Evolutionary conservation across 2,888 invertebrate species (phyloP), one percentile per base, ranked within the genome.

Genomic region (Galerucella calmariensis): DNA sequence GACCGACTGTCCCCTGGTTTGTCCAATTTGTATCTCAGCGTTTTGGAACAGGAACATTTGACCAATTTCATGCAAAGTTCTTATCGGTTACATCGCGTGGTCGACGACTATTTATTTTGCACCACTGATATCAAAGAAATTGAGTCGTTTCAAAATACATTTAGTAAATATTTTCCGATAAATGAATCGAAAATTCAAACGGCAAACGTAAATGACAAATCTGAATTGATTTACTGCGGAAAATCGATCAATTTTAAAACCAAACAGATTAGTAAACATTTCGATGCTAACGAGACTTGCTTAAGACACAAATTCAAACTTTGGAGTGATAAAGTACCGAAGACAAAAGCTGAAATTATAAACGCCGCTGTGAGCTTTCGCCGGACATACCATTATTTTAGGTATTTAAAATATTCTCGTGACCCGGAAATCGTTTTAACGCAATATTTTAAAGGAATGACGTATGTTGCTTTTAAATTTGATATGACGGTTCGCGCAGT

Each of bases 71-170:
- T 66, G 12, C 16, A 66, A 66, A 59, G 46, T 10, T 63, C 71
- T 63, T 72, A 61, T 62, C 75, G 79, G 11, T 58, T 81, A 24
- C 78, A 79, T 68, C 72, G 82, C 41, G 76, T 78, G 5, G 80
- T 79, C 4, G 82, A 82, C 63, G 81, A 82, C 70, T 82, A 80
- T 69, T 78, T 82, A 63, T 81, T 80, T 35, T 81, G 81, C 66
- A 78, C 82, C 6, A 75, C 72, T 1, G 73, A 78, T 35, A 63
- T 61, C n/a, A 5, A 16, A 24, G 71, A 75, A 62, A 77, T 79
- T 2, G 67, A 75, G 11, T 35, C 66, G 9, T 81, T 82, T 59
- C 46, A 72, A n/a, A 9, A 20, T 4, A 71, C 27, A 0, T 41
- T 79, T 12, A 51, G 27, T 9, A 69, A 67, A 20, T n/a, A 73